Evolutionary conservation across 1,140 invertebrate genomes (phyloP).

Genomic region (Leptinotarsa undecemlineata): DNA sequence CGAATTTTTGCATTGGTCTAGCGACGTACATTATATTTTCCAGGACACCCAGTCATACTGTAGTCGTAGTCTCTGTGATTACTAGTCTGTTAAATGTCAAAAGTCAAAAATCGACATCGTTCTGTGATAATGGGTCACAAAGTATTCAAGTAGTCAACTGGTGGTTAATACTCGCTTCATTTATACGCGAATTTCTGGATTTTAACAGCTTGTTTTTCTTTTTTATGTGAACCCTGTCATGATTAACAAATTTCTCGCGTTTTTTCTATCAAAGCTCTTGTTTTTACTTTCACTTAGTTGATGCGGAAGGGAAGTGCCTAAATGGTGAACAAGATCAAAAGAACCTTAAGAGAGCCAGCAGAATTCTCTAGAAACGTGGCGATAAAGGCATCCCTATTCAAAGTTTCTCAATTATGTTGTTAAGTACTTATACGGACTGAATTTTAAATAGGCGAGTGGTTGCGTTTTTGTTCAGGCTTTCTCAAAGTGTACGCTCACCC

Average conservation of each 20-base stretch:
- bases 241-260: background rate
- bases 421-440: constrained; percentile 40
- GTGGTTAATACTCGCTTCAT: too few relatives aligned
- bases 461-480: constrained; percentile 26
- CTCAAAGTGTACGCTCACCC: constrained; percentile 23
- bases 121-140: too few relatives aligned
- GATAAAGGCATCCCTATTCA: constrained; percentile 33
- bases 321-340: constrained; percentile 9
- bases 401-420: constrained; percentile 41
- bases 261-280: background rate
- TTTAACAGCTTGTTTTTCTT: too few relatives aligned
- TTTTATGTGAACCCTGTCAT: background rate
- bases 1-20: too few relatives aligned
- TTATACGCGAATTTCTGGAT: too few relatives aligned
- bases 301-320: background rate
- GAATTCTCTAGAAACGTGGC: constrained; percentile 16
- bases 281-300: background rate
- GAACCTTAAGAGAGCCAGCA: background rate
- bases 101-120: too few relatives aligned
- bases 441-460: constrained; percentile 38
- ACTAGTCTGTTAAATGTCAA: too few relatives aligned
- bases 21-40: too few relatives aligned
- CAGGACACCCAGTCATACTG: too few relatives aligned
- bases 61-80: too few relatives aligned
- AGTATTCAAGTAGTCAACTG: too few relatives aligned